Base-by-base conservation (phyloP, 2,888 invertebrate genomes). In the Drosophila hamatofila region DNA sequence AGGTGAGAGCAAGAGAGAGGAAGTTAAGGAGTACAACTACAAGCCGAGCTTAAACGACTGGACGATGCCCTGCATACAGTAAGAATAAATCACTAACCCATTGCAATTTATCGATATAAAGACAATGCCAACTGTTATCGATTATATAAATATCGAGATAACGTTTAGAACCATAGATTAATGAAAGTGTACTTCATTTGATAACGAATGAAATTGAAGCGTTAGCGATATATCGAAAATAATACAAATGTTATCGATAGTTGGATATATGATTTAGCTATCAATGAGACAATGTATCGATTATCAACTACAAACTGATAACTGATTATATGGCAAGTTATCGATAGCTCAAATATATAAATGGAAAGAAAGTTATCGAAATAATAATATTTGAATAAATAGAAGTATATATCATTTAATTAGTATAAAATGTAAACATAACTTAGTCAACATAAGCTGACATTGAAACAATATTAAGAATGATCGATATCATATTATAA, bases 1-100 rank as follows among this genome's bases (percentile, higher is more conserved):
- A 42, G 39, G 39, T 41, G 39, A 12, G 55, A 42, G 44, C 39
- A 33, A 54, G 46, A 52, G 27, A 44, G 42, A 30, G 44, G 23
- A 23, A 11, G 35, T 23, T 12, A 41, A 49, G 16, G n/a, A 12
- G 52, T 7, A 23, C 7, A 21, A 21, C 3, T 14, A 33, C 12
- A 9, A 52, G 23, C 16, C 51, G 23, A 21, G 16, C 21, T 35
- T 23, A 23, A 23, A 4, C 16, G 7, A 39, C 39, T 18, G n/a
- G 3, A 23, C 6, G 25, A 39, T 27, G 11, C 25, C 9, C 18
- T 54, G 37, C 2, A 16, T 37, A 54, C 16, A 21, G 14, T 21
- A 30, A 8, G 0, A 30, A 6, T 5, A n/a, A 11, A 25, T 4
- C 16, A 9, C 6, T 1, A n/a, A 2, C 27, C 9, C 2, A n/a